These are phyloP conservation scores for Chloromyia formosa DNA, from an alignment of 2,888 invertebrate species.

Conservation along the genomic window DNA sequence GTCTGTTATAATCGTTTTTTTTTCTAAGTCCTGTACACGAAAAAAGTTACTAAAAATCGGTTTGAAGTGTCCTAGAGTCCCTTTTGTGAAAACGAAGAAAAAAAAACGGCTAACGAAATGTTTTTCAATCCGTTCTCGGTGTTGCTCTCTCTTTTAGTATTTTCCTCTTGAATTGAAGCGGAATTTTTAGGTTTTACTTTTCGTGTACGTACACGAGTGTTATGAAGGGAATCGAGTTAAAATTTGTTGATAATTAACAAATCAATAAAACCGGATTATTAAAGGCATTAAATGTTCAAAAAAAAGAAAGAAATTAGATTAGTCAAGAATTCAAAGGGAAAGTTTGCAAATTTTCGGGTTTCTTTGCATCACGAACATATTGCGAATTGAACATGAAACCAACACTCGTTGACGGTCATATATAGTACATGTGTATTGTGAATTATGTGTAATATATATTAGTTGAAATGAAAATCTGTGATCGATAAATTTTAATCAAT, in stretches of 20 bases:
- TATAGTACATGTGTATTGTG: too few relatives aligned
- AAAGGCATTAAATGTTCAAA: neutral
- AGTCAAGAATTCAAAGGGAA: neutral
- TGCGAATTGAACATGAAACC: slow-evolving; percentile 13
- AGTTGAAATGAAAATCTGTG: slow-evolving; percentile 46
- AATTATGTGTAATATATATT: slow-evolving; percentile 9
- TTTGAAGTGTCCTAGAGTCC: neutral
- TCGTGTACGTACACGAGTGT: too few relatives aligned
- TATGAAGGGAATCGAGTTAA: too few relatives aligned
- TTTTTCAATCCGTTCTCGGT: neutral
- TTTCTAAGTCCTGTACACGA: too few relatives aligned
- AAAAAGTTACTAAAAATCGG: slow-evolving; percentile 27
- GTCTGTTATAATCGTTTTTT: too few relatives aligned
- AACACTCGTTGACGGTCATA: slow-evolving; percentile 35
- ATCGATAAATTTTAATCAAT: slow-evolving; percentile 50
- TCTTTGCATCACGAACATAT: slow-evolving; percentile 1
- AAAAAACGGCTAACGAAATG: slow-evolving; percentile 21
- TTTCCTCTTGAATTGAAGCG: neutral
- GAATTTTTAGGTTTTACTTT: neutral
- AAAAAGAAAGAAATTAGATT: neutral
- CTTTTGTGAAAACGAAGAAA: neutral
- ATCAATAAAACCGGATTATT: slow-evolving; percentile 8
- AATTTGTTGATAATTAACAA: neutral
- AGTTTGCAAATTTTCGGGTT: neutral
- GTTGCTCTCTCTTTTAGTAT: neutral